A percentile compares a stretch with the other conserved stretches of the same genome.
phyloP scores from a whole-genome alignment of 2,797 vertebrate genomes.

The Botia almorhae region DNA sequence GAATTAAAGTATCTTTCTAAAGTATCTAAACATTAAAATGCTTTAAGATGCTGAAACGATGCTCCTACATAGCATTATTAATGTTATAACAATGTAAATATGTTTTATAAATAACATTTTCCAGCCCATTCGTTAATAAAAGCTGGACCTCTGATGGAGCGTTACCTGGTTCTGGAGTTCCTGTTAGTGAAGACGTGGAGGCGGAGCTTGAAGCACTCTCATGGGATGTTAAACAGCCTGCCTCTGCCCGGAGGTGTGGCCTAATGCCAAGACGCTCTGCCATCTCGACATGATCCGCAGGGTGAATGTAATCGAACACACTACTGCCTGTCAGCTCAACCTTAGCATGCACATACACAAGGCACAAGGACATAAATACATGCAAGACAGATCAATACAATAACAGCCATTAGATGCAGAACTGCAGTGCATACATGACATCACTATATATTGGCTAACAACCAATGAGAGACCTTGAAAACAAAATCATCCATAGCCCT shows the following conservation, averaged over 20 bases:
- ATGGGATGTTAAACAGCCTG: slow-evolving; percentile 72
- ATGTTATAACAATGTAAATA: no score
- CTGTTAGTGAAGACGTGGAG: slow-evolving; percentile 80
- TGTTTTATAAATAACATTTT: neutral
- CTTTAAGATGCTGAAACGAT: no score
- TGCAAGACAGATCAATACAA: slow-evolving; percentile 37
- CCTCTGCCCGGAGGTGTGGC: slow-evolving; percentile 78
- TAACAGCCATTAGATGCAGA: neutral
- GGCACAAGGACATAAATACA: slow-evolving; percentile 1
- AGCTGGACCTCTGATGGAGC: neutral
- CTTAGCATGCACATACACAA: slow-evolving; percentile 66
- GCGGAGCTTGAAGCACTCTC: slow-evolving; percentile 82
- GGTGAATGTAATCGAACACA: slow-evolving; percentile 92
- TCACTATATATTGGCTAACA: slow-evolving; percentile 23
- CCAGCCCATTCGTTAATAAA: neutral
- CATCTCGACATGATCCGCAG: slow-evolving; percentile 89
- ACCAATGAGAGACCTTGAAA: slow-evolving; percentile 28
- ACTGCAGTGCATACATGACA: slow-evolving; percentile 14
- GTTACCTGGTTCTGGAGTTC: slow-evolving; percentile 81
- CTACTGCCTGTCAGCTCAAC: slow-evolving; percentile 93
- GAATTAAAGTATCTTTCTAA: no score
- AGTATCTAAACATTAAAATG: no score
- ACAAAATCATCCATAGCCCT: neutral
- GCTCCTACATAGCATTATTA: no score
- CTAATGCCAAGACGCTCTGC: slow-evolving; percentile 86